Percentiles rank a stretch among this genome's conserved stretches.
Conservation (phyloP, 2,113 vertebrate genomes). For the Tachysurus fulvidraco region DNA sequence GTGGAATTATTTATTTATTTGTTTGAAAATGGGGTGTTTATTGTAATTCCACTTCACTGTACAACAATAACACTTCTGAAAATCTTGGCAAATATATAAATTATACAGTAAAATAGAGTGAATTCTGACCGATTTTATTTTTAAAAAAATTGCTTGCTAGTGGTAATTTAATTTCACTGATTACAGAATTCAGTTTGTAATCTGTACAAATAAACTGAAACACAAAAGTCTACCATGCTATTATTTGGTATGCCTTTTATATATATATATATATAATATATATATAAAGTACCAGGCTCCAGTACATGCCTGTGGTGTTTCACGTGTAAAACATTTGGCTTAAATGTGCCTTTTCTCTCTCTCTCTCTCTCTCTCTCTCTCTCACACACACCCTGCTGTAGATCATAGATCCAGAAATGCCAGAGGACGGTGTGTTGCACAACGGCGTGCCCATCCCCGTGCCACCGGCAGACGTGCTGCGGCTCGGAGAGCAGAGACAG, state of each 20-base stretch:
- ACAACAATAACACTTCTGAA: background rate
- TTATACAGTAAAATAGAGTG: background rate
- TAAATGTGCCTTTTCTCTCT: background rate
- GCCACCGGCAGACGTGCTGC: slow-evolving; percentile 90
- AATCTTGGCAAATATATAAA: background rate
- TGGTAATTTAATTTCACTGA: background rate
- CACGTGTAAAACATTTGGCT: background rate
- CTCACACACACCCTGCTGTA: slow-evolving; percentile 64
- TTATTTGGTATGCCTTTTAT: too few relatives aligned
- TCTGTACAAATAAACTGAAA: background rate
- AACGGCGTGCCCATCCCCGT: slow-evolving; percentile 97
- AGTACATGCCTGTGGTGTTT: background rate
- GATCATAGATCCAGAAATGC: slow-evolving; percentile 98
- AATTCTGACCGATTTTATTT: background rate
- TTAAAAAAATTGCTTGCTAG: background rate
- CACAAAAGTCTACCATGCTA: background rate
- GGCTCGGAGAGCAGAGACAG: slow-evolving; percentile 88
- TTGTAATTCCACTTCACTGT: background rate
- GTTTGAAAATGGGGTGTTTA: too few relatives aligned
- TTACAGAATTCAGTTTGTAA: background rate
- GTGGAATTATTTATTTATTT: too few relatives aligned
- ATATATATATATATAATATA: too few relatives aligned
- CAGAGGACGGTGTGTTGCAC: slow-evolving; percentile 91
- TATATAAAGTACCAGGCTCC: background rate
- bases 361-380: too few relatives aligned